Base-by-base conservation (phyloP, 2,113 vertebrate species). In the Apeltes quadracus region DNA sequence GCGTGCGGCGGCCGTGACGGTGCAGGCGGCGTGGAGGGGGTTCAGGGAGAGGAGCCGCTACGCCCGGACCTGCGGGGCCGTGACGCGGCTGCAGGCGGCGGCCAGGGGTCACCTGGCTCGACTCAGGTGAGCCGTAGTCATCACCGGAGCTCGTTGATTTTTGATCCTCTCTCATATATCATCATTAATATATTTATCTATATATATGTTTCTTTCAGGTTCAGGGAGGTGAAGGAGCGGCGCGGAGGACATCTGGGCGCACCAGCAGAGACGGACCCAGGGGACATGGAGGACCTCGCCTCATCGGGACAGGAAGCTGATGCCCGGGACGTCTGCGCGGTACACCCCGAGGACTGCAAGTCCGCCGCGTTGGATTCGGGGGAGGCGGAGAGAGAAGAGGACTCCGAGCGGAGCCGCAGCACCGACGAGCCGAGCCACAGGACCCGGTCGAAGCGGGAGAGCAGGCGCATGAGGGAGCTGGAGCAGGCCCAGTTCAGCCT, bases 401-500 rank as follows among this genome's bases (percentile, higher is more conserved):
- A 94, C 55, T 93, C 94, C 38, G 95, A 97, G 77, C 93, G 93
- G 73, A 92, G 93, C 29, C 92, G 93, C 72, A 94, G 93, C 0
- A 66, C 91, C 22, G 96, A 98, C 25, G 95, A 97, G 72, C 92
- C 93, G 29, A 96, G 94, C 76, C 94, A 94, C 38, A 97, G 94
- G 77, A 97, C 92, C 38, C 92, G 98, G 23, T 95, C 96, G 2
- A 99, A 99, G 81, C 93, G 98, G 76, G 95, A 97, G 84, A 98
- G 95, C 81, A 92, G 96, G 39, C 93, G 97, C 62, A 97, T 98
- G 96, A 94, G 98, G 56, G 98, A 99, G 61, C 91, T 99, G 79
- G 97, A 99, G 23, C 98, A 99, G 87, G 97, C 97, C 0, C 95
- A 95, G 70, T 99, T 98, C 86, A 97, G 96, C 86, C 84, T 99